Evolutionary conservation across 2,113 vertebrate species (phyloP), one percentile per base, ranked within the genome.

Genomic region (Clarias magur): DNA sequence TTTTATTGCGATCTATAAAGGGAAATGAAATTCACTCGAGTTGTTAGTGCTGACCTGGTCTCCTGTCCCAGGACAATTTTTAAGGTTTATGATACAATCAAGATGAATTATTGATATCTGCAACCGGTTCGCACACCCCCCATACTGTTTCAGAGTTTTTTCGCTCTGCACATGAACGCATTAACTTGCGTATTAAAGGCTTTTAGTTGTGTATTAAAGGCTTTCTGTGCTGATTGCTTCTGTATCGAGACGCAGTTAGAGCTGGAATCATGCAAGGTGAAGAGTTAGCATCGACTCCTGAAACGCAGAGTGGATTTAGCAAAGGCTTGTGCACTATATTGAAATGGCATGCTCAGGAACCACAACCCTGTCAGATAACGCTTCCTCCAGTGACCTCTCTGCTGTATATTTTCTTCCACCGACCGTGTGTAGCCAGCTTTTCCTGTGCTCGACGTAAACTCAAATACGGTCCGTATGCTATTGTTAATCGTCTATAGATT

Each of bases 1-100:
- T 78, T 65, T 23, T 76, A n/a, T 83, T 53, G 23, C 48, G 17
- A 84, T 72, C 82, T 79, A 79, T 83, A 67, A 48, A 83, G 82
- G 38, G 54, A 53, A 48, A 65, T 79, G 30, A 65, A 65, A 79
- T 27, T 15, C 72, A 11, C 72, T 34, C 60, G 56, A 63, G 73
- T 79, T 79, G 27, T 27, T 85, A 80, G 75, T 16, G 75, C 48
- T 79, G 54, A 79, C 73, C 84, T 16, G 60, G 75, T 62, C 84
- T 79, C 34, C 34, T 2, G 59, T 78, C 84, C 84, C 73, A 34
- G 48, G 72, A 85, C 59, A 4, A 34, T 65, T 85, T 84, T 79
- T 85, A 85, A 85, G 81, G 72, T 84, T 89, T 89, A 89, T 84
- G 62, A 80, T 79, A 38, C 63, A 78, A 57, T 85, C 73, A 57